Evolutionary conservation across 2,797 vertebrate genomes (phyloP).

Genomic region (Ptychobarbus kaznakovi): DNA sequence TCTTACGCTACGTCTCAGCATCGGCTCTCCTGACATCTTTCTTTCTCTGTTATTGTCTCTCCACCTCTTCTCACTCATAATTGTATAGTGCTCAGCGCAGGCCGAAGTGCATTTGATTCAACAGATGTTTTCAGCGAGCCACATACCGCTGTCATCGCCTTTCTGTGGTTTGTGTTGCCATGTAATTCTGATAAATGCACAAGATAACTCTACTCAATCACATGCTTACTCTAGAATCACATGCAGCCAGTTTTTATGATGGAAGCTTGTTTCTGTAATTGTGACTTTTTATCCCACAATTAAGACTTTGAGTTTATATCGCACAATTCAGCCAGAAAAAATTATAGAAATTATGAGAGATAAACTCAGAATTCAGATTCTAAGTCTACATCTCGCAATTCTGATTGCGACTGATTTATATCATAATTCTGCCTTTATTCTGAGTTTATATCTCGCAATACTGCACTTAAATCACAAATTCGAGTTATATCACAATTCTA

Average conservation of each 20-base stretch:
- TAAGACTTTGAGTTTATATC: background rate
- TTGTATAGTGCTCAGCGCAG: conserved; percentile 41
- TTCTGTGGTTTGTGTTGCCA: conserved; percentile 8
- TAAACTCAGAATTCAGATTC: background rate
- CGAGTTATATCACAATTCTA: no score
- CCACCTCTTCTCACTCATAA: conserved; percentile 49
- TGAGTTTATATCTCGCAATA: no score
- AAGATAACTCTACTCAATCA: background rate
- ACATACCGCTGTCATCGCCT: background rate
- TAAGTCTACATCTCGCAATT: no score
- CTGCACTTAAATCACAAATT: no score
- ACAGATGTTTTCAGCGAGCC: conserved; percentile 58
- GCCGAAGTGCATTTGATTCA: conserved; percentile 55
- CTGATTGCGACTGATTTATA: no score
- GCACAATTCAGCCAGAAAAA: background rate
- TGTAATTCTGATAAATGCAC: conserved; percentile 10
- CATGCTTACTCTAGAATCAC: background rate
- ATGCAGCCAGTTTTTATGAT: background rate
- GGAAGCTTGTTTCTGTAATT: background rate
- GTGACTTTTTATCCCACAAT: background rate
- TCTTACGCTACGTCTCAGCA: conserved; percentile 19
- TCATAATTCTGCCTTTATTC: no score
- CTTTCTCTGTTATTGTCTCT: conserved; percentile 37
- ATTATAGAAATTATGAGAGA: no score
- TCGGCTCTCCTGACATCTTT: conserved; percentile 27